phyloP scores from a whole-genome alignment of 1,140 invertebrate genomes.

The Hylyphantes graminicola region DNA sequence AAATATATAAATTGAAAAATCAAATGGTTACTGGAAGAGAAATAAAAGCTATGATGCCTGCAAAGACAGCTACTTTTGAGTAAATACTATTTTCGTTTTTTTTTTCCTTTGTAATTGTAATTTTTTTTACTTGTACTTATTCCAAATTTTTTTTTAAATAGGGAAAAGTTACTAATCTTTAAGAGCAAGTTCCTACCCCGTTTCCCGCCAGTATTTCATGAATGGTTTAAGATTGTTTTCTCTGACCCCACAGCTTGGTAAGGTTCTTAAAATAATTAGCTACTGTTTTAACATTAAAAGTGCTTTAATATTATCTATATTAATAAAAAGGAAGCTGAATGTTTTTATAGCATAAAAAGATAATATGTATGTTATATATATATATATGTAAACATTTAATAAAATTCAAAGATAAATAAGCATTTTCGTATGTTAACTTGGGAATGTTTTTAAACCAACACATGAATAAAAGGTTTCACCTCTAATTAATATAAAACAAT shows the following conservation, averaged over 20 bases:
- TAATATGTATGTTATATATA: no score
- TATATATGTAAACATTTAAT: no score
- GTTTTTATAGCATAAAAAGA: no score
- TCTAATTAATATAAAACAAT: no score
- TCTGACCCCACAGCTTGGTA: conserved; percentile 90
- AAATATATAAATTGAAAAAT: conserved; percentile 62
- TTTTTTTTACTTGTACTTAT: neutral
- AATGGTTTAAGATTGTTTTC: conserved; percentile 92
- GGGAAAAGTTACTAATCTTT: conserved; percentile 79
- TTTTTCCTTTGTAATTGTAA: neutral
- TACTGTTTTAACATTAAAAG: neutral
- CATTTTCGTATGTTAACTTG: no score
- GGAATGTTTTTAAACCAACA: no score
- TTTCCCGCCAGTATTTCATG: conserved; percentile 86
- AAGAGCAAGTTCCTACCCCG: conserved; percentile 77
- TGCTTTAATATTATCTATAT: no score
- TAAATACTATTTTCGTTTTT: conserved; percentile 16
- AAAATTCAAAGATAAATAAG: no score
- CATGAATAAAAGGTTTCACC: no score
- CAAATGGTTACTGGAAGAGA: conserved; percentile 45
- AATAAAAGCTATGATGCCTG: conserved; percentile 51
- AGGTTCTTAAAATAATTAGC: conserved; percentile 36
- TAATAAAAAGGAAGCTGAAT: no score
- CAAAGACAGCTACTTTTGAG: conserved; percentile 52
- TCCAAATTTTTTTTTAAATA: conserved; percentile 16